A percentile compares a stretch with the other conserved stretches of the same genome.
phyloP scores from a whole-genome alignment of 2,888 invertebrate genomes.

The Sclerodermus sp. region DNA sequence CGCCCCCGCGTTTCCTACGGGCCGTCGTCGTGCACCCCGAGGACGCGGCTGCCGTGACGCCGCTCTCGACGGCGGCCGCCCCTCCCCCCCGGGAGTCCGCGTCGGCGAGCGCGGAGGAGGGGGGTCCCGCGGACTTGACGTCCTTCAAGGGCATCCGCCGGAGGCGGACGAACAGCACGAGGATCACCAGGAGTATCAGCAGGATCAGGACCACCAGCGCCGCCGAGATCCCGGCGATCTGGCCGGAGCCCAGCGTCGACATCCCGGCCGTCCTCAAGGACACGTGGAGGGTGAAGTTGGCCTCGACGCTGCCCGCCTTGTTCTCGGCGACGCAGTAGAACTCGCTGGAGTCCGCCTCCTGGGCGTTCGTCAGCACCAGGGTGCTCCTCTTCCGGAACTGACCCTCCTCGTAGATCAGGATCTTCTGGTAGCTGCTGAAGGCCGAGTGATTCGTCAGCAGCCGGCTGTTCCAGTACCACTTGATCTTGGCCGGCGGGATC shows the following conservation, averaged over 20 bases:
- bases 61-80: not conserved
- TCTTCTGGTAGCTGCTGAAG: slow-evolving; percentile 77
- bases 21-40: too few relatives aligned
- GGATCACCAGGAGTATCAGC: slow-evolving; percentile 71
- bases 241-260: slow-evolving; percentile 79
- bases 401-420: slow-evolving; percentile 76
- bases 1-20: not conserved
- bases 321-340: slow-evolving; percentile 91
- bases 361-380: slow-evolving; percentile 78
- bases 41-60: too few relatives aligned
- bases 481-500: slow-evolving; percentile 77
- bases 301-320: slow-evolving; percentile 83
- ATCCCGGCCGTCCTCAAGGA: slow-evolving; percentile 77
- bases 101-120: slow-evolving; percentile 16
- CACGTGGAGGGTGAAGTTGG: slow-evolving; percentile 86
- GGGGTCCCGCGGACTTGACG: slow-evolving; percentile 66
- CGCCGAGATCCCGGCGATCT: slow-evolving; percentile 83
- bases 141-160: slow-evolving; percentile 74
- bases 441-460: slow-evolving; percentile 75
- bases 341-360: slow-evolving; percentile 80
- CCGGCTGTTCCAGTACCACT: slow-evolving; percentile 87
- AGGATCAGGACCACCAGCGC: slow-evolving; percentile 78
- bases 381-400: slow-evolving; percentile 75
- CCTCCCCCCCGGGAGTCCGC: slow-evolving; percentile 20
- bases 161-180: slow-evolving; percentile 74